phyloP scores from a whole-genome alignment of 2,797 vertebrate species.

The Smutsia gigantea region DNA sequence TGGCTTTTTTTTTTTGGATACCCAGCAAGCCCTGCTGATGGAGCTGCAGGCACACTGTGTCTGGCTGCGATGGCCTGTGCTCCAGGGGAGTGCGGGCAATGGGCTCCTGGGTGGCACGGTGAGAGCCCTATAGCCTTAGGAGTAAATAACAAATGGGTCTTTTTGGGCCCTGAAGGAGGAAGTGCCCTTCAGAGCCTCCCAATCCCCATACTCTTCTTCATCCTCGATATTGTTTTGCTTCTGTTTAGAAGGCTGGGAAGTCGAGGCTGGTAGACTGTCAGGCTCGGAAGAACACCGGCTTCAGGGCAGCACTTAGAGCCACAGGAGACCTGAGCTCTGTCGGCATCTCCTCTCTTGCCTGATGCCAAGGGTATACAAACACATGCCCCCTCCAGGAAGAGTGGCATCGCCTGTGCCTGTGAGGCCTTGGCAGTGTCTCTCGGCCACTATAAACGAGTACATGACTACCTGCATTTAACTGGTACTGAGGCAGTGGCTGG shows the following conservation, averaged over 20 bases:
- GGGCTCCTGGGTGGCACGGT: neutral
- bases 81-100: neutral
- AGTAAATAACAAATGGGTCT: neutral
- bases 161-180: neutral
- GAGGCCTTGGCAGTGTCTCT: neutral
- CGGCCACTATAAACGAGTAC: fast-evolving
- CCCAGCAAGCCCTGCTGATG: neutral
- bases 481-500: neutral
- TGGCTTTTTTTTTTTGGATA: neutral
- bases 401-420: neutral
- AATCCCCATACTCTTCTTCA: neutral
- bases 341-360: neutral
- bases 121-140: neutral
- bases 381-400: fast-evolving
- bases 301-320: neutral
- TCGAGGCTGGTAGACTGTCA: neutral
- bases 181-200: neutral
- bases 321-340: neutral
- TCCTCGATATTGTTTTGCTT: neutral
- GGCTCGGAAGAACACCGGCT: neutral
- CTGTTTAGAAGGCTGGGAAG: neutral
- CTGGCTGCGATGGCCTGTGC: neutral
- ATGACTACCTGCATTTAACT: neutral
- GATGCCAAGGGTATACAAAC: neutral
- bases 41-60: neutral